A percentile compares a stretch with the other conserved stretches of the same genome.
phyloP scores from a whole-genome alignment of 2,113 vertebrate species.

The Okapia johnstoni region DNA sequence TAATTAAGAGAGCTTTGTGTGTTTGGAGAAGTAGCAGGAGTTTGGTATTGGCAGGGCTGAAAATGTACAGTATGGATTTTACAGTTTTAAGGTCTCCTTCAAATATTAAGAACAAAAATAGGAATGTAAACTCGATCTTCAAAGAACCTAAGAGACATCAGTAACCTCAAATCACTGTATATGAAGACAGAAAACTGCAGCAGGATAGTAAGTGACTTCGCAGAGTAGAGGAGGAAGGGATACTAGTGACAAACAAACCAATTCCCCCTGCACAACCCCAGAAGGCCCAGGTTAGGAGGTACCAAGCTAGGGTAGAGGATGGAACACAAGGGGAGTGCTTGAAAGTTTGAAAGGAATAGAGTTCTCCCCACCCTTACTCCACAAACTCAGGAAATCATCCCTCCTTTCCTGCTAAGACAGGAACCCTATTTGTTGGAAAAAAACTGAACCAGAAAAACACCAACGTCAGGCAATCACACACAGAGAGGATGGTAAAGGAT shows the following conservation, averaged over 20 bases:
- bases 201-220: neutral
- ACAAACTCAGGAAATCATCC: constrained; percentile 18
- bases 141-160: neutral
- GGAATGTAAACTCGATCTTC: neutral
- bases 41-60: neutral
- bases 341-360: neutral
- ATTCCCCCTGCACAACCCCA: neutral
- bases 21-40: neutral
- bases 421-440: neutral
- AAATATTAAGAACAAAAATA: constrained; percentile 5
- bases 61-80: neutral
- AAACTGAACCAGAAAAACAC: neutral
- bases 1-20: neutral
- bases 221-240: neutral
- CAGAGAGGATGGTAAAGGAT: neutral
- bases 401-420: neutral
- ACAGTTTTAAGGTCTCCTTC: neutral
- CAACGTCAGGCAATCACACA: neutral
- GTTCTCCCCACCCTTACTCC: neutral
- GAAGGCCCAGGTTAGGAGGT: neutral
- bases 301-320: neutral
- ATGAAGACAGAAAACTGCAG: neutral
- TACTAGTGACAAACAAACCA: neutral
- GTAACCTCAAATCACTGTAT: neutral
- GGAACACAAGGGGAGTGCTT: neutral